Evolutionary conservation across 2,888 invertebrate species (phyloP), one percentile per base, ranked within the genome.

Genomic region (Pollenia angustigena): DNA sequence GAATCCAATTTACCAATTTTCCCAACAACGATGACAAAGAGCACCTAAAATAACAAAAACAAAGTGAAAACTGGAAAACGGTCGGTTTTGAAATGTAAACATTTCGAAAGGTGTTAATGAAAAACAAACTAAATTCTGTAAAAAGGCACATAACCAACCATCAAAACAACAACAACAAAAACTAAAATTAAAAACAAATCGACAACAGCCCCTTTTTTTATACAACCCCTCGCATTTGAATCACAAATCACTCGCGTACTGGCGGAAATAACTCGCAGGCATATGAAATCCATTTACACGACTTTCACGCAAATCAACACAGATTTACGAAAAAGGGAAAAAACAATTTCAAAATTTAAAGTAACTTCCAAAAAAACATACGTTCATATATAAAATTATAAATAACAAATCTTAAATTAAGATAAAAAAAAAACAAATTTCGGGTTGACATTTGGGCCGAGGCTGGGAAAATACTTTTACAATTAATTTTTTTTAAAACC

Each of bases 51-150:
- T 81, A 81, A 88, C 83, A 85, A 85, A 88, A 72, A 75, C 68
- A 46, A 48, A 74, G 11, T 11, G 32, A 48, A 69, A 52, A 60
- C 32, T 16, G 69, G 56, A 75, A 80, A 75, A 56, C 62, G 42
- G 23, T 68, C 78, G 54, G 58, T 68, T 81, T 72, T 32, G 71
- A 78, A 81, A 87, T 74, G 84, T 76, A 85, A 87, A 87, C 62
- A 87, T 80, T 80, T 80, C 54, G 32, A 88, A 87, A 87, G 87
- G 85, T 88, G 87, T 85, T 83, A 88, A 87, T 83, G 82, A 79
- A 88, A 85, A 88, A 85, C 56, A 85, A 82, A 74, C 80, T 72
- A 23, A 72, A 44, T 48, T 75, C 44, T 16, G 52, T 44, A 50
- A 64, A 66, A 56, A 80, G 64, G 78, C 74, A 78, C 68, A 71